Base-by-base conservation (phyloP, 2,888 invertebrate genomes). In the Tanytarsus gracilentus region DNA sequence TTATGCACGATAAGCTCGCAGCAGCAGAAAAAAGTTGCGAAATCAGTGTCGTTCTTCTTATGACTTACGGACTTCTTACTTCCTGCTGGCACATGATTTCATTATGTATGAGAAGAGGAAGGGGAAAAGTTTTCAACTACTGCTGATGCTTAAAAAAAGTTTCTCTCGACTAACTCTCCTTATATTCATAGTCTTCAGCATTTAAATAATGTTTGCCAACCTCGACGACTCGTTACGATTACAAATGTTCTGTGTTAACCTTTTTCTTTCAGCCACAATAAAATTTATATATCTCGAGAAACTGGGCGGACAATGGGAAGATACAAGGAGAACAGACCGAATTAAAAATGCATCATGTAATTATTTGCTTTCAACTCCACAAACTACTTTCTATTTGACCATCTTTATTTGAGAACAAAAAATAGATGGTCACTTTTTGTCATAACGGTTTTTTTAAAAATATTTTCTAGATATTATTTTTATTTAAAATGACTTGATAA, bases 311-410 rank as follows among this genome's bases (percentile, higher is more conserved):
- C n/a, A n/a, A n/a, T n/a, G n/a, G n/a, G n/a, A n/a, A n/a, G n/a
- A n/a, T n/a, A n/a, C n/a, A n/a, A n/a, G n/a, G n/a, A n/a, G n/a
- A n/a, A n/a, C n/a, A n/a, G n/a, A n/a, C 25, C 4, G 27, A 49
- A 49, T 49, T 49, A 49, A 49, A 49, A 49, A 49, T 49, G 49
- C 49, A 49, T 49, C 49, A 25, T 49, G 49, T 49, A 49, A 49
- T 49, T 49, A 49, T 44, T 23, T 49, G 49, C 26, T 49, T 49
- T 23, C 27, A 11, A 30, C 36, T 36, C 14, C 36, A n/a, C 23
- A 18, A 44, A 44, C 44, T 44, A 23, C 44, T 14, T 25, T n/a
- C 14, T 25, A 27, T 16, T 27, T 18, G 6, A 23, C 49, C 8
- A n/a, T 16, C 25, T 49, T 49, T 49, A 8, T 30, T 30, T 30